phyloP scores from a whole-genome alignment of 2,888 invertebrate species.

The Tethea ocularis region DNA sequence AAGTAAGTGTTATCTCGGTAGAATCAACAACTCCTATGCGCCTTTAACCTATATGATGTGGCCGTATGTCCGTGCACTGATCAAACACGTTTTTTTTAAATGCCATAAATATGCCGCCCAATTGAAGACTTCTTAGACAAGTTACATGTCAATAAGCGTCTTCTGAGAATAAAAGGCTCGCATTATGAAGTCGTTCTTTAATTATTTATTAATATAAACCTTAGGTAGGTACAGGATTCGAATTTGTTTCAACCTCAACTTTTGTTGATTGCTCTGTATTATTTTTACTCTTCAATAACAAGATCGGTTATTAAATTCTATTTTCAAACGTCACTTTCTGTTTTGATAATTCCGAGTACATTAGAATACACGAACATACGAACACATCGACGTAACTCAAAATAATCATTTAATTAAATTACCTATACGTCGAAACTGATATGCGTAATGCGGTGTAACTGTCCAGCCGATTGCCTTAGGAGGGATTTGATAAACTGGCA shows the following conservation, averaged over 20 bases:
- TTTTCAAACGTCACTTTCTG: too few relatives aligned
- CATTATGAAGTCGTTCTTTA: too few relatives aligned
- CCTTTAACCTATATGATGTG: not conserved
- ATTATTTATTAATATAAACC: too few relatives aligned
- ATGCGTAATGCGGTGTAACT: slow-evolving; percentile 63
- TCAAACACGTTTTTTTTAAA: not conserved
- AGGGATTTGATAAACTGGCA: slow-evolving; percentile 28
- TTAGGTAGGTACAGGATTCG: too few relatives aligned
- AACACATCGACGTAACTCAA: slow-evolving; percentile 38
- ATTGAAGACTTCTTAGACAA: not conserved
- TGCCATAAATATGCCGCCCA: not conserved
- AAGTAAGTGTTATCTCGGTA: not conserved
- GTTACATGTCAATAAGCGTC: too few relatives aligned
- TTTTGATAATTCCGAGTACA: too few relatives aligned
- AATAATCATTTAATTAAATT: slow-evolving; percentile 46
- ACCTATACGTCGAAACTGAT: slow-evolving; percentile 65
- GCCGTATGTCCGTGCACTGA: not conserved
- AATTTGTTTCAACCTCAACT: too few relatives aligned
- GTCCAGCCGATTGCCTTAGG: slow-evolving; percentile 13
- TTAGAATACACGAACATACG: not conserved
- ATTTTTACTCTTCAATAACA: too few relatives aligned
- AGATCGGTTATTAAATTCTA: too few relatives aligned
- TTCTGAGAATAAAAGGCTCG: too few relatives aligned
- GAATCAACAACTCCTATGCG: not conserved
- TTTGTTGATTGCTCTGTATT: too few relatives aligned